Evolutionary conservation across 2,888 invertebrate genomes (phyloP), one percentile per base, ranked within the genome.

Genomic region (Phrixothrix hirtus): DNA sequence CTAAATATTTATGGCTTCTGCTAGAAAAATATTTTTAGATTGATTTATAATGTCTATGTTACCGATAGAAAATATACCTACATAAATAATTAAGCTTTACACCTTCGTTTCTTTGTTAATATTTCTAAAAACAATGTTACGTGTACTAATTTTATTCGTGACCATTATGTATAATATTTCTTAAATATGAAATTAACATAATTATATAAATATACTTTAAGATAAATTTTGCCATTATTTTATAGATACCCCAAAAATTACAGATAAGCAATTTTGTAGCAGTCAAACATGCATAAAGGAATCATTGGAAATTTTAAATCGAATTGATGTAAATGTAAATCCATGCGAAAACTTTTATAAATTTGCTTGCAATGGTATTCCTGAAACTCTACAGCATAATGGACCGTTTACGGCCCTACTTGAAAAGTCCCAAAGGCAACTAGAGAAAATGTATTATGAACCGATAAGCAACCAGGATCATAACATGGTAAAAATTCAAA

Each of bases 271-370:
- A 26, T 6, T 9, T 7, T 44, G 50, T 17, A n/a, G 11, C 7
- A 35, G 16, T 10, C 34, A 44, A 7, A 21, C 15, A 14, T 92
- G 92, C 75, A 79, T 92, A 34, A 83, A 86, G 66, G 84, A 87
- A 84, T 87, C 89, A 0, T 82, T 86, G 0, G 80, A 81, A 58
- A 76, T 89, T 9, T 73, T 89, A 29, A 75, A 79, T 49, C 84
- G 84, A 63, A 83, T 89, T 80, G 84, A 89, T 61, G 72, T 77
- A 1, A 71, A 74, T 1, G 82, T 83, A 9, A 84, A 88, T 58
- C 89, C 89, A 0, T 90, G 89, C 67, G 85, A 88, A 54, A 85
- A 89, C 68, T 90, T 90, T 73, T 88, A 88, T 14, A 12, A 29
- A 11, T 52, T 52, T 25, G 34, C 42, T 31, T 52, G 52, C 12